Evolutionary conservation across 2,113 vertebrate genomes (phyloP), one percentile per base, ranked within the genome.

Genomic region (Lanius collurio): DNA sequence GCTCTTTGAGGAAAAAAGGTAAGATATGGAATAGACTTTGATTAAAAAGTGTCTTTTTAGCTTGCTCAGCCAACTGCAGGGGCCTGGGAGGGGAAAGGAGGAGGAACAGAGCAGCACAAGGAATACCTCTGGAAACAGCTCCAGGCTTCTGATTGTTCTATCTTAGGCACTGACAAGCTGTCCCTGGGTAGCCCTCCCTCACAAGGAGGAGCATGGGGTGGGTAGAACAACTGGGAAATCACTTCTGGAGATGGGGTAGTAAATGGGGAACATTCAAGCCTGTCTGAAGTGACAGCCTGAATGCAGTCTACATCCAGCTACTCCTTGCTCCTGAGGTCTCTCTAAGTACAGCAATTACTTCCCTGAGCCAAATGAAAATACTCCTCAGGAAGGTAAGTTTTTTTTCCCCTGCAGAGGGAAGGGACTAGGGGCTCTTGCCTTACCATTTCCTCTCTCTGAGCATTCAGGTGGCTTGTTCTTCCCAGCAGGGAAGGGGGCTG

Each of bases 121-220:
- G 28, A 90, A 7, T 88, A 68, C n/a, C 47, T 63, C 60, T 96
- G 64, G 63, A 83, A 67, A 53, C 31, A 92, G 62, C 56, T 90
- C 22, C 35, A 84, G 20, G 68, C 24, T 83, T 95, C 75, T 59
- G 27, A 31, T 65, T 84, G 41, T 21, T 62, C 6, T 81, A 3
- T 70, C 37, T 77, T 42, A 23, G 47, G 23, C 47, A 44, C 46
- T 47, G 52, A 50, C 21, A 59, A 55, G 63, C 46, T 87, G 44
- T 68, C 23, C 16, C 26, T 59, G 17, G 39, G 46, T 55, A 85
- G 42, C 27, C 7, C 9, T 69, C 46, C 30, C 41, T 93, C 41
- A 19, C 2, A 17, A 70, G 71, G 10, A 56, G 53, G 80, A 50
- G 81, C 1, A 2, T 2, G 1, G 30, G 39, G 6, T 0, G 0